Conservation (phyloP, 1,140 invertebrate species). For the Euura saliciscinereae region DNA sequence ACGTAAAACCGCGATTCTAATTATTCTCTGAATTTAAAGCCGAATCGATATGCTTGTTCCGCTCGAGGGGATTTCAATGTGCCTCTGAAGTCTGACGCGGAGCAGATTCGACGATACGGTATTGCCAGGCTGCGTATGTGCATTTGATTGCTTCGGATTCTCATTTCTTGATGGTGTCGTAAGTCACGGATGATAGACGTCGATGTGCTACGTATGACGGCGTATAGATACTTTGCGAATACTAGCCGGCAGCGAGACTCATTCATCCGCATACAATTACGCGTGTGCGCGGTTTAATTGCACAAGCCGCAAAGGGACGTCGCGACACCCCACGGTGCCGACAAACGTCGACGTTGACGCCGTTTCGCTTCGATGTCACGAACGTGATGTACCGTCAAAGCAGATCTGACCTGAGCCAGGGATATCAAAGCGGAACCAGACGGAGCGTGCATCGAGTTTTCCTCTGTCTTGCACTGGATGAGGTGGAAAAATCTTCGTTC, state of each 20-base stretch:
- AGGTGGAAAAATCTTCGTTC: too few species aligned
- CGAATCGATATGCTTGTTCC: background rate
- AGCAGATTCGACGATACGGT: background rate
- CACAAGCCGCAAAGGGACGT: conserved; percentile 1
- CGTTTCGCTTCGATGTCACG: background rate
- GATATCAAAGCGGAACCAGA: background rate
- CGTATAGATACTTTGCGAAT: background rate
- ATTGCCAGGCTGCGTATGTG: background rate
- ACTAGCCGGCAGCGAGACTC: background rate
- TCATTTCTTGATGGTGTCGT: too few species aligned
- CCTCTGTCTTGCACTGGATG: background rate
- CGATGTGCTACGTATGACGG: too few species aligned
- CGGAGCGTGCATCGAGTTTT: background rate
- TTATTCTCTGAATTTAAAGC: background rate
- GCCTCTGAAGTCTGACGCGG: background rate
- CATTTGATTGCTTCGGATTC: too few species aligned
- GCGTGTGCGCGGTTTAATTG: background rate
- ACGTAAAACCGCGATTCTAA: too few species aligned
- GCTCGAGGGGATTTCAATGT: too few species aligned
- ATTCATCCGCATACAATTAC: background rate
- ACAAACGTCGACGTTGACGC: background rate
- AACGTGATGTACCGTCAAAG: background rate
- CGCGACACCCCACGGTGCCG: background rate
- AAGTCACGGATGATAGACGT: too few species aligned
- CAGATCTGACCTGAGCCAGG: background rate